phyloP scores from a whole-genome alignment of 2,888 invertebrate genomes.

The Yponomeuta plumbellus region DNA sequence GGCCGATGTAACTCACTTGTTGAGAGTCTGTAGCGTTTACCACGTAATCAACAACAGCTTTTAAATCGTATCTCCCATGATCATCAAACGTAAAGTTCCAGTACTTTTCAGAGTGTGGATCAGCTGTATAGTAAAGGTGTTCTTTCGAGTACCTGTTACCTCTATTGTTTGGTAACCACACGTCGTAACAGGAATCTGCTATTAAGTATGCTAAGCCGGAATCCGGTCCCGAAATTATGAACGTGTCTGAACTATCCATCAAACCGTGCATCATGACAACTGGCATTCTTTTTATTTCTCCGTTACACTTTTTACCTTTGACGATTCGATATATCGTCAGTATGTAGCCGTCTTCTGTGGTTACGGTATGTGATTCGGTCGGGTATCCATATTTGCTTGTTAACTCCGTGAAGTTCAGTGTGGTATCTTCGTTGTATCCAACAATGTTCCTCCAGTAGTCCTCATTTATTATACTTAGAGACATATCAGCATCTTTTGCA shows the following conservation, averaged over 20 bases:
- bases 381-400: constrained; percentile 79
- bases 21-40: constrained; percentile 57
- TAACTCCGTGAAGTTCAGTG: constrained; percentile 40
- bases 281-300: constrained; percentile 52
- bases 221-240: constrained; percentile 81
- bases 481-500: background rate
- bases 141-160: constrained; percentile 86
- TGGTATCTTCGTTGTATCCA: constrained; percentile 2
- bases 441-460: background rate
- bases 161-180: constrained; percentile 90
- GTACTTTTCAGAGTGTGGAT: constrained; percentile 72
- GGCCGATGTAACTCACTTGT: constrained; percentile 85
- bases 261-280: constrained; percentile 89
- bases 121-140: constrained; percentile 73
- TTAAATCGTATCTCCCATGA: constrained; percentile 90
- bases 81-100: constrained; percentile 92
- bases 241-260: constrained; percentile 85
- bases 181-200: constrained; percentile 82
- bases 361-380: constrained; percentile 81
- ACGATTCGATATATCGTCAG: constrained; percentile 89
- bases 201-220: constrained; percentile 81
- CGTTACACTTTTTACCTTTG: constrained; percentile 50
- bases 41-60: constrained; percentile 86
- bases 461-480: background rate
- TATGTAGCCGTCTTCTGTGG: constrained; percentile 89